phyloP scores from a whole-genome alignment of 1,140 invertebrate species.

The Euura lappo region DNA sequence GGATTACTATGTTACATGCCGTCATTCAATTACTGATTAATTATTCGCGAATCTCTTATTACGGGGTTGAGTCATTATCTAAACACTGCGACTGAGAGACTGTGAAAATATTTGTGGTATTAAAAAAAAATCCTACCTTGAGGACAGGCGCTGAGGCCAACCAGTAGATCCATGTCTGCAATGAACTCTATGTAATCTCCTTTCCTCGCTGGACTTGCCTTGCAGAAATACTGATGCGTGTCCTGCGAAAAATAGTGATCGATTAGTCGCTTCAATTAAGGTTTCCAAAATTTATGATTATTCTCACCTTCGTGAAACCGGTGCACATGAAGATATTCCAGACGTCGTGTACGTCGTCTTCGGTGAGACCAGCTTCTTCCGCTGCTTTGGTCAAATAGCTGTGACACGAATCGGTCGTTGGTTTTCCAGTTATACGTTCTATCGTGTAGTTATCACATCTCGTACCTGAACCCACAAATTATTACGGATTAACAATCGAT shows the following conservation, averaged over 20 bases:
- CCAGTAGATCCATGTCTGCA: slow-evolving; percentile 61
- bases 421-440: slow-evolving; percentile 54
- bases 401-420: slow-evolving; percentile 56
- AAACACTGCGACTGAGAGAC: no score
- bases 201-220: slow-evolving; percentile 55
- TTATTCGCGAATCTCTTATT: neutral
- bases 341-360: slow-evolving; percentile 61
- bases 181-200: slow-evolving; percentile 63
- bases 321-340: slow-evolving; percentile 64
- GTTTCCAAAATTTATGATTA: neutral
- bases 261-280: neutral
- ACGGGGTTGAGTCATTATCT: no score
- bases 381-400: slow-evolving; percentile 56
- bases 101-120: no score
- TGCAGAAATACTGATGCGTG: slow-evolving; percentile 60
- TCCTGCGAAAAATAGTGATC: slow-evolving; percentile 35
- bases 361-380: slow-evolving; percentile 49
- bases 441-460: slow-evolving; percentile 61
- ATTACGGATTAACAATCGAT: no score
- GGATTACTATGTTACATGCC: neutral
- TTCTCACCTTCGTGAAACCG: slow-evolving; percentile 46
- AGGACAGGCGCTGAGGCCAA: slow-evolving; percentile 57
- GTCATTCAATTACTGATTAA: neutral
- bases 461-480: slow-evolving; percentile 36
- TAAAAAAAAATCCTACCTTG: slow-evolving; percentile 36